Percentiles rank a stretch among this genome's conserved stretches.
These are phyloP conservation scores for Meriones psammophilus DNA, from an alignment of 2,797 vertebrate species.

Conservation along the genomic window DNA sequence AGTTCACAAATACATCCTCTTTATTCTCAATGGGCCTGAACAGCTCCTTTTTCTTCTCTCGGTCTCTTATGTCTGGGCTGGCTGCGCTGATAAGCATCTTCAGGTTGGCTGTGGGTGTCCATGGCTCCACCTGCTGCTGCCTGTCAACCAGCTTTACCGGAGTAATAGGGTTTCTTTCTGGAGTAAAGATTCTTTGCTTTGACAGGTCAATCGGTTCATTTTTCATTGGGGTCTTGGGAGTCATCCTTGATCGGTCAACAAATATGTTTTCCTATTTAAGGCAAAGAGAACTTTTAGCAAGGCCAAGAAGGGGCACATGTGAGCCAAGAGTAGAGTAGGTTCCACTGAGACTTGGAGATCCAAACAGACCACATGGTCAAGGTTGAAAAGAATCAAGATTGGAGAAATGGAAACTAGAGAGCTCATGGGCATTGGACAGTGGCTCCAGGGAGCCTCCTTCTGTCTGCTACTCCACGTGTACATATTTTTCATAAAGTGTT, in stretches of 20 bases:
- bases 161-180: slow-evolving; percentile 92
- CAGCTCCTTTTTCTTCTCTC: slow-evolving; percentile 96
- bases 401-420: slow-evolving; percentile 20
- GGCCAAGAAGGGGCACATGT: not conserved
- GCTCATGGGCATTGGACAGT: not conserved
- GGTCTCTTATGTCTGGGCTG: slow-evolving; percentile 95
- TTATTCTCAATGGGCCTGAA: slow-evolving; percentile 96
- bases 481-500: not conserved
- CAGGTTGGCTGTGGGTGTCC: slow-evolving; percentile 96
- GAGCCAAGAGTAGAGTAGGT: not conserved
- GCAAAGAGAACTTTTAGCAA: slow-evolving; percentile 75
- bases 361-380: not conserved
- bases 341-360: not conserved
- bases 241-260: slow-evolving; percentile 90
- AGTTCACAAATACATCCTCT: slow-evolving; percentile 83
- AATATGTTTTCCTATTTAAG: slow-evolving; percentile 94
- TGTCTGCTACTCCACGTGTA: not conserved
- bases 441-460: not conserved
- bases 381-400: not conserved
- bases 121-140: slow-evolving; percentile 91
- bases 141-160: slow-evolving; percentile 92
- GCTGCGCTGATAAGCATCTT: slow-evolving; percentile 96
- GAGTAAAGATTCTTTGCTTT: slow-evolving; percentile 88
- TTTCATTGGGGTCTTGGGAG: slow-evolving; percentile 92
- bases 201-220: slow-evolving; percentile 89